These are phyloP conservation scores for Crossaster papposus DNA, from an alignment of 53 echinoderm and acorn worm genomes.

Conservation along the genomic window DNA sequence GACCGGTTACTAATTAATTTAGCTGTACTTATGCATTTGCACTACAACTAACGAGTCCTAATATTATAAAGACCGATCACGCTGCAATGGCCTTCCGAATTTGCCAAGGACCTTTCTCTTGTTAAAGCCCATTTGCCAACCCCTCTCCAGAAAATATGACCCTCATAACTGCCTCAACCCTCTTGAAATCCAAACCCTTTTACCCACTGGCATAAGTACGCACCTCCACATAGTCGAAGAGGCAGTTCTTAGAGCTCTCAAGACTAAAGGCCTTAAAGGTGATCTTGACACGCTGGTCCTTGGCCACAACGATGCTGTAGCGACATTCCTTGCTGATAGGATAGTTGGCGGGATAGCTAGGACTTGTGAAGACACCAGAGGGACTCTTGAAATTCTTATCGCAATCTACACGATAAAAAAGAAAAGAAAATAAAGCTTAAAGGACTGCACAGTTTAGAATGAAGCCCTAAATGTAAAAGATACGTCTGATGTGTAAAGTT, in stretches of 20 bases:
- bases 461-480: background rate
- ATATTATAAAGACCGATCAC: too few relatives aligned
- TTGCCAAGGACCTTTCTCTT: too few relatives aligned
- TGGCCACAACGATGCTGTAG: conserved; percentile 62
- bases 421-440: background rate
- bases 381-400: conserved; percentile 27
- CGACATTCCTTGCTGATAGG: conserved; percentile 72
- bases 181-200: too few relatives aligned
- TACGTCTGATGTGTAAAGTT: too few relatives aligned
- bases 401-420: conserved; percentile 32
- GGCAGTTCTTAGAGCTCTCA: conserved; percentile 67
- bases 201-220: background rate
- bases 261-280: conserved; percentile 75
- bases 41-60: too few relatives aligned
- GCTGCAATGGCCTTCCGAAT: too few relatives aligned
- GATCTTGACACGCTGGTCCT: conserved; percentile 59
- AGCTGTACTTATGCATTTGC: too few relatives aligned
- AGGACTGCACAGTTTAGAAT: background rate
- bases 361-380: conserved; percentile 74
- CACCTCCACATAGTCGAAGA: conserved; percentile 84
- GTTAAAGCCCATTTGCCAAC: too few relatives aligned
- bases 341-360: conserved; percentile 85
- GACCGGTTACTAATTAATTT: too few relatives aligned
- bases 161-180: background rate
- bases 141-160: background rate